Evolutionary conservation across 2,797 vertebrate genomes (phyloP).

Genomic region (Neosilurus mollespiculum): DNA sequence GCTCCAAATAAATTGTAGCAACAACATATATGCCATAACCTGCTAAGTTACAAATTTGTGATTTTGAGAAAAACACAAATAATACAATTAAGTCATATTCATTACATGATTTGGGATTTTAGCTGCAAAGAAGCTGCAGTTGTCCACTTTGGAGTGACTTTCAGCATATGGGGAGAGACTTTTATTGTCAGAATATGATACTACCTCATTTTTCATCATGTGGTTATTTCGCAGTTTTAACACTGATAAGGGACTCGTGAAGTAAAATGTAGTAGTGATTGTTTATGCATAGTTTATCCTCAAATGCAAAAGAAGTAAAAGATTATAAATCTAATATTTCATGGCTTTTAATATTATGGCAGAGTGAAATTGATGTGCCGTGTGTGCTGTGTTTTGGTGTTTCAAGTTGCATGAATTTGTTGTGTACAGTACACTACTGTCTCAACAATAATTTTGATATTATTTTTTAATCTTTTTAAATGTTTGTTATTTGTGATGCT

Average conservation of each 20-base stretch:
- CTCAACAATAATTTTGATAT: neutral
- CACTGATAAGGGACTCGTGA: neutral
- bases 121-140: no score
- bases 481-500: neutral
- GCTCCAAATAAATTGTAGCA: neutral
- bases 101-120: no score
- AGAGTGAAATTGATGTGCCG: neutral
- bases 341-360: neutral
- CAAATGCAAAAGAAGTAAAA: neutral
- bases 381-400: neutral
- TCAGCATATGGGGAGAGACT: no score
- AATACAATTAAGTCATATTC: no score
- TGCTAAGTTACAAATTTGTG: no score
- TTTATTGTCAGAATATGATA: no score
- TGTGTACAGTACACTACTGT: neutral
- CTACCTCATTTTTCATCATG: no score
- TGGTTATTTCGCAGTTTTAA: neutral
- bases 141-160: no score
- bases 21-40: no score
- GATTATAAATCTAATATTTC: constrained; percentile 6
- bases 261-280: neutral
- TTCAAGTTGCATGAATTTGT: constrained; percentile 12
- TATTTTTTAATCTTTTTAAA: neutral
- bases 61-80: no score
- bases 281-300: neutral